phyloP scores from a whole-genome alignment of 2,797 vertebrate genomes.

The Neoniphon sammara region DNA sequence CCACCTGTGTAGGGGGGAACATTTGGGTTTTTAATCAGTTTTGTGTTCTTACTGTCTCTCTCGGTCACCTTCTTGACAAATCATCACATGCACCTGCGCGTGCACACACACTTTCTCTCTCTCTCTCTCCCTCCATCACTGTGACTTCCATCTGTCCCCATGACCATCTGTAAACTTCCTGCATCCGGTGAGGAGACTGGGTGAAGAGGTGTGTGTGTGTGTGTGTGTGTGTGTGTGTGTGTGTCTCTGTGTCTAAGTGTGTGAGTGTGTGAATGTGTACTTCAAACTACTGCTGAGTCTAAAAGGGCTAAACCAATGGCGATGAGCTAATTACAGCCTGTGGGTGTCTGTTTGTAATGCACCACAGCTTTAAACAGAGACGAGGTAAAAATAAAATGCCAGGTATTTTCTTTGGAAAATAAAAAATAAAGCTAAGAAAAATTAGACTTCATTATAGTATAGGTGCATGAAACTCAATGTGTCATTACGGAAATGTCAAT shows the following conservation, averaged over 20 bases:
- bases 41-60: conserved; percentile 23
- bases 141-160: conserved; percentile 75
- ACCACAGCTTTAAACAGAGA: conserved; percentile 63
- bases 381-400: conserved; percentile 52
- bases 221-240: conserved; percentile 19
- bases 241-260: conserved; percentile 40
- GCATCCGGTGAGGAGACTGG: conserved; percentile 54
- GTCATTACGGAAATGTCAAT: background rate
- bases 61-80: conserved; percentile 54
- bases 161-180: conserved; percentile 74
- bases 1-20: conserved; percentile 56
- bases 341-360: conserved; percentile 35
- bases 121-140: conserved; percentile 43
- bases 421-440: background rate
- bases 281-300: conserved; percentile 63
- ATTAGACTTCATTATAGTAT: background rate
- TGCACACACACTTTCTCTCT: background rate
- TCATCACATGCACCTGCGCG: background rate
- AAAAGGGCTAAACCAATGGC: conserved; percentile 57
- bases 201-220: conserved; percentile 42
- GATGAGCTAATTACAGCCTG: conserved; percentile 65
- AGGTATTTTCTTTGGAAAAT: conserved; percentile 18
- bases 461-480: background rate
- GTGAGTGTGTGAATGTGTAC: conserved; percentile 16
- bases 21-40: conserved; percentile 70